Conservation (phyloP, 2,113 vertebrate species). For the Martes martes region DNA sequence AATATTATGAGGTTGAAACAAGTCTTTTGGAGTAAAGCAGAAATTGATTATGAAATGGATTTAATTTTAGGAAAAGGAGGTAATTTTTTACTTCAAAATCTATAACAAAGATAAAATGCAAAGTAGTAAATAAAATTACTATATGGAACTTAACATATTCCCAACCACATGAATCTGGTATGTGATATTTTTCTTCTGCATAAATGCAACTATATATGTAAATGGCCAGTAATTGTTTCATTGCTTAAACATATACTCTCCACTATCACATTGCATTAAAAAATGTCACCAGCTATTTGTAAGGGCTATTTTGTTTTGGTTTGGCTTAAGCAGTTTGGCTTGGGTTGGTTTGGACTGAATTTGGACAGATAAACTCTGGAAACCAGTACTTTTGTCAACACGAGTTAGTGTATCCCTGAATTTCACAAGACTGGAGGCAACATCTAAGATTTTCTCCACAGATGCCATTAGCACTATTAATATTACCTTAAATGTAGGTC, state of each 20-base stretch:
- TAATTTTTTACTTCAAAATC: background rate
- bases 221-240: background rate
- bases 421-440: background rate
- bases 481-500: background rate
- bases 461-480: background rate
- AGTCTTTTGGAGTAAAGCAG: background rate
- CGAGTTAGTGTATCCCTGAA: background rate
- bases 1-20: background rate
- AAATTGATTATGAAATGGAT: background rate
- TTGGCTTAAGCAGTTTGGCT: constrained; percentile 9
- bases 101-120: background rate
- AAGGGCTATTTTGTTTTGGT: background rate
- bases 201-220: background rate
- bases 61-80: background rate
- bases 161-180: background rate
- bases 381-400: background rate
- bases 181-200: background rate
- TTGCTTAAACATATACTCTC: background rate
- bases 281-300: background rate
- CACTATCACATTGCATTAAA: background rate
- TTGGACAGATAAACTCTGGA: background rate
- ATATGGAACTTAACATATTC: background rate
- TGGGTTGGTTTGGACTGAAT: background rate
- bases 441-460: background rate
- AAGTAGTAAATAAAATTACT: background rate